Conservation (phyloP, 2,113 vertebrate genomes). For the Myotis davidii region DNA sequence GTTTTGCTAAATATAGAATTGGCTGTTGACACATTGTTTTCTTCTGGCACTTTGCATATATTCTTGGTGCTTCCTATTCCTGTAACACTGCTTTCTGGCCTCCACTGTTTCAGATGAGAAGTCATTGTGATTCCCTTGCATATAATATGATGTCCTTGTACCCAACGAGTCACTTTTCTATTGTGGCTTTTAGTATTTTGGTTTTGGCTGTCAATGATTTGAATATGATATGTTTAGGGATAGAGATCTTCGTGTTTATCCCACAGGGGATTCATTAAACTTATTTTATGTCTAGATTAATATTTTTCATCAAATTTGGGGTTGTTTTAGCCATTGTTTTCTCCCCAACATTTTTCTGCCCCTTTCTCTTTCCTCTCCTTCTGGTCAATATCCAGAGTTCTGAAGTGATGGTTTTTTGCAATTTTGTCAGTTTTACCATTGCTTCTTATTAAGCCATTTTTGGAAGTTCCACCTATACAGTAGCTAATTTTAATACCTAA, state of each 20-base stretch:
- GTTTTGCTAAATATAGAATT: background rate
- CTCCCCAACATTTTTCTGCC: background rate
- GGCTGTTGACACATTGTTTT: background rate
- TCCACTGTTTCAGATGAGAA: background rate
- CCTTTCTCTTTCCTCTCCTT: constrained; percentile 10
- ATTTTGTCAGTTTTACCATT: background rate
- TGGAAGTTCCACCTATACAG: background rate
- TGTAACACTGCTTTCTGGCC: background rate
- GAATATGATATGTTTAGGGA: background rate
- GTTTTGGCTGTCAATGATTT: background rate
- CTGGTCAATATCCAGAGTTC: constrained; percentile 16
- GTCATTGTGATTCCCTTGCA: background rate
- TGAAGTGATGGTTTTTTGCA: background rate
- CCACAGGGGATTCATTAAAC: background rate
- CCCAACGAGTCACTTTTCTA: background rate
- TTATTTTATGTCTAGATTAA: background rate
- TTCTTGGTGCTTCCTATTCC: background rate
- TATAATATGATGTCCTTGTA: background rate
- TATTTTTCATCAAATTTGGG: background rate
- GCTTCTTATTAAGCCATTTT: constrained; percentile 4
- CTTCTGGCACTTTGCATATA: background rate
- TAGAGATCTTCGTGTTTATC: background rate
- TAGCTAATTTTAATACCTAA: background rate
- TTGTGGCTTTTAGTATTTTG: background rate
- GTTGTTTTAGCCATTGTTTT: background rate